Evolutionary conservation across 2,113 vertebrate species (phyloP).

Genomic region (Aegithalos caudatus): DNA sequence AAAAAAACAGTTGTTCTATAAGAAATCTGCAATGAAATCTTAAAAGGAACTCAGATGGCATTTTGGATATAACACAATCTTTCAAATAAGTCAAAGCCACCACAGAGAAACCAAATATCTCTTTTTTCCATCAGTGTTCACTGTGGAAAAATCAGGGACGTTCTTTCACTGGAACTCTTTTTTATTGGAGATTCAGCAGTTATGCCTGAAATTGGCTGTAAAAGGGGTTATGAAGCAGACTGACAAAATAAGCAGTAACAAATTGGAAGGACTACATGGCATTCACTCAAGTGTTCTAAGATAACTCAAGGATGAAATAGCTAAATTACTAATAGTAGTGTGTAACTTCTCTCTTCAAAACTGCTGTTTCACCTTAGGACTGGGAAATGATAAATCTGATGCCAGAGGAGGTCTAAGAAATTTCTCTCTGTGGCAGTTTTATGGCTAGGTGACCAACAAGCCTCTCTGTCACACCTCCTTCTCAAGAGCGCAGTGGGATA

Average conservation of each 20-base stretch:
- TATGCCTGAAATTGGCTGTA: background rate
- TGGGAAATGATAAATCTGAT: background rate
- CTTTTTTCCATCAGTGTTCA: background rate
- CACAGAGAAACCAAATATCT: background rate
- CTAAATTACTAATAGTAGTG: background rate
- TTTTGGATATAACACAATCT: background rate
- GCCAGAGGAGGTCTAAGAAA: background rate
- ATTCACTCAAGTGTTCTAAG: constrained; percentile 1
- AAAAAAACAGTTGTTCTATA: background rate
- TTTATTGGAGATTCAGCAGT: background rate
- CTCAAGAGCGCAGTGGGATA: background rate
- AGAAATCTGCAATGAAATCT: background rate
- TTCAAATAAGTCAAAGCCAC: background rate
- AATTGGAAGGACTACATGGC: background rate
- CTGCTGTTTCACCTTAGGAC: background rate
- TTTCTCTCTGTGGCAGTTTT: background rate
- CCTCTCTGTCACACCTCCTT: background rate
- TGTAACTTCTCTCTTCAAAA: background rate
- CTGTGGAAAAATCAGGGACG: background rate
- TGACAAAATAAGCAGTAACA: background rate
- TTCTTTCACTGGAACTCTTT: background rate
- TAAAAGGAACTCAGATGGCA: background rate
- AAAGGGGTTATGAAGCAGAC: background rate
- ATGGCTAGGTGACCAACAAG: background rate
- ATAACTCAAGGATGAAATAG: constrained; percentile 9